Evolutionary conservation across 2,888 invertebrate species (phyloP).

Genomic region (Exephanes ischioxanthus): DNA sequence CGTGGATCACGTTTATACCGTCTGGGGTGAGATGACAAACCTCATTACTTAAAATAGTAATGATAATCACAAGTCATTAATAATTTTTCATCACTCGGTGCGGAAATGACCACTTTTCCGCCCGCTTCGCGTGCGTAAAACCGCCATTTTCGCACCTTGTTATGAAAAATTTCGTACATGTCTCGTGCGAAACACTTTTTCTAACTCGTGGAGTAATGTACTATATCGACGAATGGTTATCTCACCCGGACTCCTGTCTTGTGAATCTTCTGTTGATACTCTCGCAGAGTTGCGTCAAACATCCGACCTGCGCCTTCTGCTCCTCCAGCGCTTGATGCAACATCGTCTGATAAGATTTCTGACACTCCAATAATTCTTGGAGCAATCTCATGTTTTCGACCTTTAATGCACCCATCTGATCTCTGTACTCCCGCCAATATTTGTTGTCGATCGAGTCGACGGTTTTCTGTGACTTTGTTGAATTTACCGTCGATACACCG

Average conservation of each 20-base stretch:
- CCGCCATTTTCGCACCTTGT: no score
- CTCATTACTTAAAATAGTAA: not conserved
- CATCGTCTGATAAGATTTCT: conserved; percentile 90
- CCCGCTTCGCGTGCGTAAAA: no score
- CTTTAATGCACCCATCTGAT: conserved; percentile 85
- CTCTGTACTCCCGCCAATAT: conserved; percentile 84
- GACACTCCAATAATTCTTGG: conserved; percentile 91
- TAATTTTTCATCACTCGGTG: no score
- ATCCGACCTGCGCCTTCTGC: conserved; percentile 88
- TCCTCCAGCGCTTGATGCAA: conserved; percentile 90
- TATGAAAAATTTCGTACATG: no score
- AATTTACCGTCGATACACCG: conserved; percentile 88
- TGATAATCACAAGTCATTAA: not conserved
- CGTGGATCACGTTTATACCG: no score
- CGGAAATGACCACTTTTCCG: no score
- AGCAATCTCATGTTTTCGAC: conserved; percentile 88
- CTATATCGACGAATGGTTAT: conserved; percentile 7
- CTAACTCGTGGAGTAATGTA: no score
- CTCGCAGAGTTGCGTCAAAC: conserved; percentile 86
- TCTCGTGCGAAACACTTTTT: no score
- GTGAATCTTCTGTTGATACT: conserved; percentile 78
- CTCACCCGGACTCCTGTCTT: conserved; percentile 78
- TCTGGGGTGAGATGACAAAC: not conserved
- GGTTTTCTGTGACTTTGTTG: conserved; percentile 87
- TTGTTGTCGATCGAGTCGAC: conserved; percentile 84